Evolutionary conservation across 2,113 vertebrate genomes (phyloP), one percentile per base, ranked within the genome.

Genomic region (Paracanthobrama guichenoti): DNA sequence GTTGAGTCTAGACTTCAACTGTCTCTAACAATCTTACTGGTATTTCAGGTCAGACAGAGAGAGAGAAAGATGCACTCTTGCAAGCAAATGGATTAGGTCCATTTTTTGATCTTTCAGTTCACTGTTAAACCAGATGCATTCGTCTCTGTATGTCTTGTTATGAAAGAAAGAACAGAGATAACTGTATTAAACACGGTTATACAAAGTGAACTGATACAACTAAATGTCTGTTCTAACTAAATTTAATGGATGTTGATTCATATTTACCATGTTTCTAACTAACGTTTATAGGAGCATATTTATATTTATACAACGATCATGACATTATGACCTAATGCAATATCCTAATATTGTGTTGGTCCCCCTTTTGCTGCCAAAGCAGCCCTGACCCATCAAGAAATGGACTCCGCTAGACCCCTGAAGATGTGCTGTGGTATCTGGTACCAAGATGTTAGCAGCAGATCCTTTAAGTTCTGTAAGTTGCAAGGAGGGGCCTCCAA

Each of bases 11-110:
- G 92, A 94, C 92, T 88, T 92, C 89, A 91, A 93, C 90, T 86
- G 84, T 79, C 91, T 88, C 86, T 93, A 92, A 93, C 93, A 92
- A 91, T 90, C 91, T 83, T 90, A 92, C 90, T 93, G 92, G 92
- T 92, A 91, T 93, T 93, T 93, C 91, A 93, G 93, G 93, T 92
- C 90, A 81, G 91, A 91, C 85, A 91, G 91, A 91, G 90, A 92
- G 90, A 67, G 74, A 20, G 28, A 59, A 57, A 73, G 53, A 73
- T 73, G 69, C 69, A 22, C 69, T 82, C 53, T 55, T 31, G n/a
- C 39, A 75, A 28, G 22, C 46, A 55, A 35, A 35, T 28, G 60
- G 44, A 77, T 10, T 7, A 66, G 62, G 11, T 78, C 28, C 18
- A 42, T 69, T 62, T 55, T 44, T 14, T 44, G 35, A n/a, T 62